Conservation (phyloP, 2,888 invertebrate species). For the Drosophila buzzatii region DNA sequence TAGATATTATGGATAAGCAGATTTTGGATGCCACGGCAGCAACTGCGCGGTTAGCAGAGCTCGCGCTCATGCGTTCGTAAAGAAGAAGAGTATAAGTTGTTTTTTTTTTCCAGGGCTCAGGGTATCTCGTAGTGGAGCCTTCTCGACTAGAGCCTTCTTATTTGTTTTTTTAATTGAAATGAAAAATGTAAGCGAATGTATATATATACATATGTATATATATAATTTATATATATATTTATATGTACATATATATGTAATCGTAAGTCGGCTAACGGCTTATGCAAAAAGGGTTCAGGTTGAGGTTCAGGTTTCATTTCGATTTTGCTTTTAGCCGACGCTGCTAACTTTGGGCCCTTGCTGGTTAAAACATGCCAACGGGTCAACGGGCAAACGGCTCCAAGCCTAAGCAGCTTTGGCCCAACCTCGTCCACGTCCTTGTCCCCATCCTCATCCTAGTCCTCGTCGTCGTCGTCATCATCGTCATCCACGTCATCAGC, state of each 20-base stretch:
- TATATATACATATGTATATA: not conserved
- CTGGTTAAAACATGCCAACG: not conserved
- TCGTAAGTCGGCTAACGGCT: conserved; percentile 32
- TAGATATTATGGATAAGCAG: no score
- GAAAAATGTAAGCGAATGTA: conserved; percentile 30
- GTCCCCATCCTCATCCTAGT: conserved; percentile 10
- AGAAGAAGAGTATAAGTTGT: no score
- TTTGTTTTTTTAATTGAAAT: conserved; percentile 45
- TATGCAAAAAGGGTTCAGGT: conserved; percentile 48
- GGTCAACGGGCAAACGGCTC: not conserved
- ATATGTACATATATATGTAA: conserved; percentile 8
- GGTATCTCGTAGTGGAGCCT: no score
- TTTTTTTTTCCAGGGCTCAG: no score
- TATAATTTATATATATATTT: not conserved
- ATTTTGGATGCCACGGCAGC: no score
- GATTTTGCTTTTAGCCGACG: conserved; percentile 14
- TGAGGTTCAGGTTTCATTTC: conserved; percentile 9
- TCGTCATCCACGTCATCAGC: conserved; percentile 44
- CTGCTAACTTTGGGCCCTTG: not conserved
- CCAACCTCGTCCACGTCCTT: not conserved
- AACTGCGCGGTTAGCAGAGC: no score
- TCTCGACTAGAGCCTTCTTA: no score
- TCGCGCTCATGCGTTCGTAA: no score
- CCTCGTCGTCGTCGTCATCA: conserved; percentile 17
- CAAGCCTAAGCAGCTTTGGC: conserved; percentile 19